Evolutionary conservation across 2,113 vertebrate species (phyloP).

Genomic region (Origma solitaria): DNA sequence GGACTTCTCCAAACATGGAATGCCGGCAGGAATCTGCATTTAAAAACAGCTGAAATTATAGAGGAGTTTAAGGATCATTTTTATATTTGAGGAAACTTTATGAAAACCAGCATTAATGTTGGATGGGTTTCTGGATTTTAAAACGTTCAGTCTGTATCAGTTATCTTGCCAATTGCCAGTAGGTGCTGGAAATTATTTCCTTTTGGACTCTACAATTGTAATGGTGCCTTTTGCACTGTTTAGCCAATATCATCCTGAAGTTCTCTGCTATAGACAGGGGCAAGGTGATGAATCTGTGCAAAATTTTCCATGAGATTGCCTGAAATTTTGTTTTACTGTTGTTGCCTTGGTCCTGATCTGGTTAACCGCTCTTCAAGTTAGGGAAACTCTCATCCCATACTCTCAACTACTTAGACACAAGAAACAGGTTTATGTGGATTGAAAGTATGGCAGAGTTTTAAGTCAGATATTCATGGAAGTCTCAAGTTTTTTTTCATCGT

Average conservation of each 20-base stretch:
- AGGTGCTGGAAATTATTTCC: neutral
- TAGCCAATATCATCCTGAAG: neutral
- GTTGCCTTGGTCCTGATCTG: neutral
- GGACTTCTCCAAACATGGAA: neutral
- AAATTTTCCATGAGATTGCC: neutral
- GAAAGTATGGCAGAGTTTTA: neutral
- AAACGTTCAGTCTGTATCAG: neutral
- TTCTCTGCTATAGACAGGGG: neutral
- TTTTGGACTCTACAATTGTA: neutral
- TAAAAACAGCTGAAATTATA: neutral
- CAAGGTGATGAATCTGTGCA: neutral
- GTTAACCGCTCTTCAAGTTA: neutral
- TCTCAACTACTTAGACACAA: neutral
- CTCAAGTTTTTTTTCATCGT: neutral
- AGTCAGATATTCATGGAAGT: neutral
- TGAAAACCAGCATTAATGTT: neutral
- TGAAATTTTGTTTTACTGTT: constrained; percentile 3
- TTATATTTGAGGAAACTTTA: neutral
- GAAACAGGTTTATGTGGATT: neutral
- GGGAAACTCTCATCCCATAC: neutral
- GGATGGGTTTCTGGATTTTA: neutral
- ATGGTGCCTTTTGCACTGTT: neutral
- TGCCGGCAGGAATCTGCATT: neutral
- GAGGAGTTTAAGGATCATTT: neutral
- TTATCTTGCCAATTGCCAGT: neutral